These are phyloP conservation scores for Stegostoma tigrinum DNA, from an alignment of 2,113 vertebrate genomes.

Conservation along the genomic window DNA sequence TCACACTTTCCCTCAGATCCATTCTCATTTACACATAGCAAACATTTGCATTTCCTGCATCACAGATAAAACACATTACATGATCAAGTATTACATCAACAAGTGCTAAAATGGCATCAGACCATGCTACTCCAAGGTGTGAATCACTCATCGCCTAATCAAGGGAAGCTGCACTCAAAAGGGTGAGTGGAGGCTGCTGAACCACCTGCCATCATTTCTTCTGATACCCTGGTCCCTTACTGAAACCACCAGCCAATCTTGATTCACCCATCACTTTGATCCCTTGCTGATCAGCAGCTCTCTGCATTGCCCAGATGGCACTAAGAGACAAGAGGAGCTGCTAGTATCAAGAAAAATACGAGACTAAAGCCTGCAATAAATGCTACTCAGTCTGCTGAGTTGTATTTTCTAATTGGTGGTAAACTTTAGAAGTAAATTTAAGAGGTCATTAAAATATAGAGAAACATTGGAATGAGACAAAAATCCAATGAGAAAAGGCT, in stretches of 20 bases:
- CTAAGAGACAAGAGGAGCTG: no score
- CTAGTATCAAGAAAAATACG: neutral
- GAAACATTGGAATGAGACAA: neutral
- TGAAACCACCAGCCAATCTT: neutral
- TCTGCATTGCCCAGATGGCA: no score
- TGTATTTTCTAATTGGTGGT: neutral
- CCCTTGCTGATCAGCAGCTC: no score
- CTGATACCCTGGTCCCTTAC: no score
- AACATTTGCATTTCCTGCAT: neutral
- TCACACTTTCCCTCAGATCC: neutral
- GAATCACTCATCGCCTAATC: neutral
- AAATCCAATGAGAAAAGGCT: neutral
- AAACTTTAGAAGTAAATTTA: neutral
- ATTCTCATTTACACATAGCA: neutral
- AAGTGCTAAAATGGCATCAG: neutral
- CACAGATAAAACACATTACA: neutral
- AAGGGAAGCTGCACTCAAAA: neutral
- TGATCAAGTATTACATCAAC: neutral
- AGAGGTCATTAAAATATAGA: neutral
- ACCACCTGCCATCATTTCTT: neutral
- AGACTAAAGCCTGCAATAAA: neutral
- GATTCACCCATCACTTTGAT: no score
- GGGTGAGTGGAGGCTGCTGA: neutral
- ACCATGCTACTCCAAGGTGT: neutral
- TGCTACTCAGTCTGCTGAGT: neutral